Evolutionary conservation across 2,113 vertebrate species (phyloP).

Genomic region (Sula dactylatra): DNA sequence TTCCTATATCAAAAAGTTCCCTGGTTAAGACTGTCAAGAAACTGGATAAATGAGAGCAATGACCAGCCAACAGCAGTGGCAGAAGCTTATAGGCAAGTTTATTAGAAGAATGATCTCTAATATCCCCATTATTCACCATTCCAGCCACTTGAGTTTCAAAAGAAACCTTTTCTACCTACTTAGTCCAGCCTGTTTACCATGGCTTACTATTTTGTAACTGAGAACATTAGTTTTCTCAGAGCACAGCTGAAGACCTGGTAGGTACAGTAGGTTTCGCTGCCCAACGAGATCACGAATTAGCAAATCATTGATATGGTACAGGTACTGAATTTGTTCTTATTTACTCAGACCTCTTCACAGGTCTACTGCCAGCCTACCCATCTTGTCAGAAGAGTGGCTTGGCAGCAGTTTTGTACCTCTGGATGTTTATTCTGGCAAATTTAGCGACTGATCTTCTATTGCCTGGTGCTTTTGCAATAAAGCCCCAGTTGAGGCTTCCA

Average conservation of each 20-base stretch:
- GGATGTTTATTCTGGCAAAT: slow-evolving; percentile 64
- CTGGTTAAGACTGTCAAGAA: background rate
- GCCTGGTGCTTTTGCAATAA: slow-evolving; percentile 44
- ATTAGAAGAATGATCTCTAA: background rate
- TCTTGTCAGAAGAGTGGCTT: background rate
- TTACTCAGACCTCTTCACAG: background rate
- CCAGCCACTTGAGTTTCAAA: background rate
- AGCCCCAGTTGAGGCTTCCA: slow-evolving; percentile 52
- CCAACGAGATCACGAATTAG: background rate
- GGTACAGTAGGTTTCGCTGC: background rate
- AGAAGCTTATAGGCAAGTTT: background rate
- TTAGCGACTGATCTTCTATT: slow-evolving; percentile 46
- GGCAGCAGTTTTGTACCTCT: slow-evolving; percentile 12
- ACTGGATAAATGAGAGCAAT: background rate
- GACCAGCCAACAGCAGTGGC: background rate
- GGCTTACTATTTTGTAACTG: background rate
- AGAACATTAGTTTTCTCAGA: background rate
- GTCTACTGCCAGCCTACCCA: background rate
- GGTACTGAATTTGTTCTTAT: background rate
- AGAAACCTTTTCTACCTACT: background rate
- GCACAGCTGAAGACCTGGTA: background rate
- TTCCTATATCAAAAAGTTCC: background rate
- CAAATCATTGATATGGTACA: background rate
- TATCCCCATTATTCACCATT: background rate
- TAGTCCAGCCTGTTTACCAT: background rate